Percentiles rank a stretch among this genome's conserved stretches.
Evolutionary conservation across 2,888 invertebrate species (phyloP).

Genomic region (Spicauda simplicius): DNA sequence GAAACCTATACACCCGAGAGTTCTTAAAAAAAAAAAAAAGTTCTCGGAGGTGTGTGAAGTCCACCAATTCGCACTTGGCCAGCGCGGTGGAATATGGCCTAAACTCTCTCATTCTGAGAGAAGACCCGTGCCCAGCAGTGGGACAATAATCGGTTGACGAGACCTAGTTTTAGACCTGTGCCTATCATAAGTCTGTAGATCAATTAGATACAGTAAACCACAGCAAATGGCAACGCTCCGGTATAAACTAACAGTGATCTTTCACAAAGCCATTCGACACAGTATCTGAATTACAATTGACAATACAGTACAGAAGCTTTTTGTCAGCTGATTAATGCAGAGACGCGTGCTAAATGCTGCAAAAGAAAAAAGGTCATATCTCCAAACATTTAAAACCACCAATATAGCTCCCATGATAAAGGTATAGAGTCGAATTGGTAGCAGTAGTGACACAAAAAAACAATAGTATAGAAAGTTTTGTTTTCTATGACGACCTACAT

Average conservation of each 20-base stretch:
- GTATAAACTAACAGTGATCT: not conserved
- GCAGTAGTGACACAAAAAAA: constrained; percentile 28
- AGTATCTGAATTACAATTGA: constrained; percentile 4
- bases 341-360: constrained; percentile 23
- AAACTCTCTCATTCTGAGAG: no score
- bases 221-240: no score
- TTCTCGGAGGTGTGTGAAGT: no score
- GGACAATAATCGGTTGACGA: no score
- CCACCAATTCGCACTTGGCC: no score
- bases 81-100: no score
- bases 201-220: no score
- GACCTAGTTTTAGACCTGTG: no score
- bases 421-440: not conserved
- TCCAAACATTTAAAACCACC: not conserved
- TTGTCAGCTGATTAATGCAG: constrained; percentile 27
- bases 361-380: not conserved
- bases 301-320: constrained; percentile 19
- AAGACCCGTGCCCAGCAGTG: no score
- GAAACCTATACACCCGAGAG: no score
- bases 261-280: not conserved
- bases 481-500: constrained; percentile 31
- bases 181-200: no score
- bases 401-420: not conserved
- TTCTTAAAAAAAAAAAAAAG: no score
- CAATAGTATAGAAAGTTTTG: constrained; percentile 34